Conservation (phyloP, 92 coral and sea anemone species). For the Siderastrea radians region DNA sequence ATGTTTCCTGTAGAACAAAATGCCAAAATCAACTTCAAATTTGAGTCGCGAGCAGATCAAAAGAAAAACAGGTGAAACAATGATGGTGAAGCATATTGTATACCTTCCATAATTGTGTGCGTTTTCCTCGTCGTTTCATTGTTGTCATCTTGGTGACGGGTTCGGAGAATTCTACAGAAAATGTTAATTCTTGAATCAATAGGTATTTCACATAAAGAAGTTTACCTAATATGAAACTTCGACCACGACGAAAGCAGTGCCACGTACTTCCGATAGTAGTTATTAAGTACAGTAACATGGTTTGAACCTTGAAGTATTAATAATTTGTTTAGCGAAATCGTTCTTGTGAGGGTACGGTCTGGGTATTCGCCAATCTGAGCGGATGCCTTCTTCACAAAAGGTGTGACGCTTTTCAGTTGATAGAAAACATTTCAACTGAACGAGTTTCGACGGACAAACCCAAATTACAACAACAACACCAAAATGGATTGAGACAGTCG, state of each 20-base stretch:
- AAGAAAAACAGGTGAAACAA: background rate
- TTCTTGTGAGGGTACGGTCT: too few relatives aligned
- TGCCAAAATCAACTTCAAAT: background rate
- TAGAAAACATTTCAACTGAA: too few relatives aligned
- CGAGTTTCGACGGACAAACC: too few relatives aligned
- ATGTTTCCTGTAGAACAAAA: background rate
- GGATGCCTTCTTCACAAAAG: too few relatives aligned
- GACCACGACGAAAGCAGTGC: background rate
- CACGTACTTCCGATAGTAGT: background rate
- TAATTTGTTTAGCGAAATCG: too few relatives aligned
- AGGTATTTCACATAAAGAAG: background rate
- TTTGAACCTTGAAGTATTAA: too few relatives aligned
- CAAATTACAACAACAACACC: too few relatives aligned
- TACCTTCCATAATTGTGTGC: constrained; percentile 10
- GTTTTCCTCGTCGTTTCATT: constrained; percentile 7
- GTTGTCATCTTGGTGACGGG: constrained; percentile 72
- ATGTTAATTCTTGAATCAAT: background rate
- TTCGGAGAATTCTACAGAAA: constrained; percentile 67
- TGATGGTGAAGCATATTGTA: background rate
- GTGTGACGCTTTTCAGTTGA: too few relatives aligned
- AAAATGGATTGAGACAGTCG: too few relatives aligned
- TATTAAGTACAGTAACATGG: too few relatives aligned
- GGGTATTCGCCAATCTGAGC: too few relatives aligned
- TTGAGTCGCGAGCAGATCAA: background rate
- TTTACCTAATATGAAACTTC: background rate